Base-by-base conservation (phyloP, 2,888 invertebrate genomes). In the Tipula confusa region DNA sequence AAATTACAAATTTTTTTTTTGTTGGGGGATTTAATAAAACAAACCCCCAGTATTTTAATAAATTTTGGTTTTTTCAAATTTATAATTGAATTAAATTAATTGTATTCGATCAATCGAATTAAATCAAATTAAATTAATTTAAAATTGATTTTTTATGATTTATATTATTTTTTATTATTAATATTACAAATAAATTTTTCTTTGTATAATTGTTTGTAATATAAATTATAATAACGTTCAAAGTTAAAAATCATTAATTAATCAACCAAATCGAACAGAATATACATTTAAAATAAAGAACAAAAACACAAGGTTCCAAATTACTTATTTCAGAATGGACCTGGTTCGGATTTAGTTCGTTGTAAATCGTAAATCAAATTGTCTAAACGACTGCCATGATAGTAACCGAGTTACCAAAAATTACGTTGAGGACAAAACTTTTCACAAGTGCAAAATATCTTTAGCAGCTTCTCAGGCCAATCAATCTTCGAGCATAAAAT, bases 41-140 rank as follows among this genome's bases (percentile, higher is more conserved):
- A 31, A 31, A n/a, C n/a, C n/a, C n/a, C n/a, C n/a, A n/a, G n/a
- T n/a, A n/a, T n/a, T n/a, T n/a, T n/a, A n/a, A 31, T 31, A 31
- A 31, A 31, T 43, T 43, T 15, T 43, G n/a, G n/a, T n/a, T 43
- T 64, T n/a, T n/a, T 64, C 24, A 64, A n/a, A n/a, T 64, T n/a
- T 64, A 64, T 64, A 64, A 64, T 64, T 64, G 64, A 64, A 64
- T 64, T 24, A 64, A 64, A 64, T 24, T 64, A 64, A 64, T 64
- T 64, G 64, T 64, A 64, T 64, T 64, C 24, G 18, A 64, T 64
- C 64, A 64, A 64, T 64, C 64, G 64, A 24, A 64, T 64, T 64
- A 64, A 64, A 64, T 64, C 64, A 64, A 64, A 64, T 64, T 64
- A 64, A 64, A 9, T 64, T 64, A 64, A 64, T 64, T 64, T 64